Evolutionary conservation across 2,888 invertebrate genomes (phyloP), one percentile per base, ranked within the genome.

Genomic region (Stegophylla sp.): DNA sequence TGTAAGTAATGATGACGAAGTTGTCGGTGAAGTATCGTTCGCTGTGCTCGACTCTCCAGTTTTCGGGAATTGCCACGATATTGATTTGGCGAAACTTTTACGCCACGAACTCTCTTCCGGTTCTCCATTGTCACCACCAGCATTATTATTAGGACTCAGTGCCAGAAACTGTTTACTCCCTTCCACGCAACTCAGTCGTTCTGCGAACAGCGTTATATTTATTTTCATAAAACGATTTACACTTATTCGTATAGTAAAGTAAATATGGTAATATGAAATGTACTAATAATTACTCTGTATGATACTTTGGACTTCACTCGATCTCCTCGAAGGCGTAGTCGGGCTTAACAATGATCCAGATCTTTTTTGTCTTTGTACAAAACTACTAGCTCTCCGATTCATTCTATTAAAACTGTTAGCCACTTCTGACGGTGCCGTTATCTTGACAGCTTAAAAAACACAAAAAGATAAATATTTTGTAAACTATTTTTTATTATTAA

Each of bases 401-500:
- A 79, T 79, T 41, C 79, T 71, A 45, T 79, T 79, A 63, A 79
- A 79, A 26, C 79, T 79, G 10, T 79, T 79, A 4, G 79, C 71
- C 15, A 86, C 84, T 81, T 84, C 85, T 59, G 81, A 82, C 77
- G 75, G 82, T 17, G 64, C 56, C 48, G 75, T 69, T 43, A 61
- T 74, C 51, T 79, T 69, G 72, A 82, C 82, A 56, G 63, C 71
- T 81, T 45, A 66, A 66, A 43, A 3, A 12, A 7, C 23, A 15
- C 13, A 61, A 12, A 20, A n/a, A n/a, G 7, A 17, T 13, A 28
- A 45, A 26, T 41, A 67, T 72, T 28, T 59, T 28, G 13, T 26
- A 28, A 13, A 64, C 28, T 12, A 2, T 34, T 45, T 34, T 56
- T 17, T 59, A 15, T 66, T 34, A 10, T 23, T 34, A 7, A 34